phyloP scores from a whole-genome alignment of 2,888 invertebrate genomes.

The Drosophila quinaria region DNA sequence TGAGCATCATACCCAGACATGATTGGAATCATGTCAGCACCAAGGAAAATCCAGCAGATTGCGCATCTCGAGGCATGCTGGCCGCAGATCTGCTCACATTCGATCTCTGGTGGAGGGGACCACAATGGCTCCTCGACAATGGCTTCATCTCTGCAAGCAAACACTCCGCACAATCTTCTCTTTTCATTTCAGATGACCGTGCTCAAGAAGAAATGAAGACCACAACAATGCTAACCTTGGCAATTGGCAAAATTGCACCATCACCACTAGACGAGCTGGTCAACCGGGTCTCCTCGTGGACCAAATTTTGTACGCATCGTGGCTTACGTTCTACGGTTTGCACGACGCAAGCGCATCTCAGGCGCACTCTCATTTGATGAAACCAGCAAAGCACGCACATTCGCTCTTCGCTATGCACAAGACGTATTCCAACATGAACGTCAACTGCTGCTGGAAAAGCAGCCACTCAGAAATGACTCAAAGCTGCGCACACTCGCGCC shows the following conservation, averaged over 20 bases:
- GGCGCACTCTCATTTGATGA: neutral
- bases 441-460: neutral
- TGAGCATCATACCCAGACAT: no score
- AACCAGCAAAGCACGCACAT: neutral
- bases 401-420: neutral
- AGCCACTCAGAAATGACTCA: neutral
- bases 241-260: neutral
- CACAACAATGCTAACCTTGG: no score
- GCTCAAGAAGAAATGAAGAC: no score
- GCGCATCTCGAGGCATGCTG: no score
- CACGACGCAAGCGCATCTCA: neutral
- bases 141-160: neutral
- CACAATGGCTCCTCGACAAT: no score
- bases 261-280: neutral
- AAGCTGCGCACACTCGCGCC: neutral
- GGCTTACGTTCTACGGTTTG: neutral
- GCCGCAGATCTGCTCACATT: no score
- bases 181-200: no score
- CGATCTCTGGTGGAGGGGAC: no score
- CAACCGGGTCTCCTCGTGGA: neutral
- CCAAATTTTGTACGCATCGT: conserved; percentile 2
- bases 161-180: neutral
- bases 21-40: no score
- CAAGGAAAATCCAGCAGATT: no score
- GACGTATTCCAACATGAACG: neutral